Conservation (phyloP, 2,797 vertebrate genomes). For the Typhlichthys eigenmanni region DNA sequence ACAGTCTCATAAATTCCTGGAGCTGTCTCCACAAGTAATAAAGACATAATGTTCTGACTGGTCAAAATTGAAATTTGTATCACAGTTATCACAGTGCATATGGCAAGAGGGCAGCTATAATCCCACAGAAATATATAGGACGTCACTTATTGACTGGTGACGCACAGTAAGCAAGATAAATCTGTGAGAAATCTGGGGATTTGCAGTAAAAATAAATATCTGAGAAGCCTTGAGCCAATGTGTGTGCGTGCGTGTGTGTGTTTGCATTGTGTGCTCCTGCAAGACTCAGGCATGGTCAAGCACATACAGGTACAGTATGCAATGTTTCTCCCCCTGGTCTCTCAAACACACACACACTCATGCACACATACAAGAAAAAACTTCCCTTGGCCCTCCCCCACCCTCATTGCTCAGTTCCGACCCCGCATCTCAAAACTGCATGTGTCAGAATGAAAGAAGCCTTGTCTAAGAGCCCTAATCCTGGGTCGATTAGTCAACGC, state of each 20-base stretch:
- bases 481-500: slow-evolving; percentile 74
- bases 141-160: slow-evolving; percentile 21
- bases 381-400: slow-evolving; percentile 18
- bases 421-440: slow-evolving; percentile 36
- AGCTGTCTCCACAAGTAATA: too few species aligned
- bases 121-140: slow-evolving; percentile 11
- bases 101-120: slow-evolving; percentile 13
- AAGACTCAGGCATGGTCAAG: slow-evolving; percentile 71
- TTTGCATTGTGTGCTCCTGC: slow-evolving; percentile 17
- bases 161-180: slow-evolving; percentile 41
- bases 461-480: slow-evolving; percentile 75
- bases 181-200: slow-evolving; percentile 65
- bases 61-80: too few species aligned
- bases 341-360: neutral
- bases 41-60: too few species aligned
- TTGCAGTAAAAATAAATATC: neutral
- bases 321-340: slow-evolving; percentile 37
- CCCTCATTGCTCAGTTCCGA: slow-evolving; percentile 31
- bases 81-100: neutral
- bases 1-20: too few species aligned
- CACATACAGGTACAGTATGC: slow-evolving; percentile 68
- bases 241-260: slow-evolving; percentile 15
- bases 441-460: slow-evolving; percentile 74
- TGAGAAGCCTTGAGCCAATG: slow-evolving; percentile 10
- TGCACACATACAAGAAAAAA: neutral